A percentile compares a stretch with the other conserved stretches of the same genome.
These are phyloP conservation scores for Unio pictorum DNA, from an alignment of 2,888 invertebrate genomes.

Conservation along the genomic window DNA sequence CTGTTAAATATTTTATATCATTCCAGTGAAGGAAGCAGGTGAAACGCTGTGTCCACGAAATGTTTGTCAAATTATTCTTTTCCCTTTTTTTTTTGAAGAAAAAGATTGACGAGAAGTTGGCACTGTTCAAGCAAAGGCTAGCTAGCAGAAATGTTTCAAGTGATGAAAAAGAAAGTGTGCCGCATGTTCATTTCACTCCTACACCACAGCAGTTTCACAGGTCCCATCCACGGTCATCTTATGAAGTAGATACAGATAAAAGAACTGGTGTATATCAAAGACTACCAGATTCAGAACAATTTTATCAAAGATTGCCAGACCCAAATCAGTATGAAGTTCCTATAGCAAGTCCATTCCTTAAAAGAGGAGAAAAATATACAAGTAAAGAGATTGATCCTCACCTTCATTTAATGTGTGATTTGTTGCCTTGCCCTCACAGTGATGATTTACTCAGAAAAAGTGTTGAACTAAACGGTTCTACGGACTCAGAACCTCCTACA, in stretches of 20 bases:
- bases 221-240: no score
- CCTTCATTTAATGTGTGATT: conserved; percentile 53
- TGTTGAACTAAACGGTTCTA: no score
- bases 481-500: no score
- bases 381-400: conserved; percentile 45
- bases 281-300: no score
- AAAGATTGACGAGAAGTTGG: conserved; percentile 43
- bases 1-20: no score
- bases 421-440: conserved; percentile 50
- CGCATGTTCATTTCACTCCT: conserved; percentile 32
- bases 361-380: conserved; percentile 11
- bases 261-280: no score
- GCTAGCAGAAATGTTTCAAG: conserved; percentile 13
- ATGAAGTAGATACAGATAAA: no score
- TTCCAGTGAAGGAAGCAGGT: no score
- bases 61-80: neutral
- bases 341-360: conserved; percentile 46
- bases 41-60: no score
- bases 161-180: no score
- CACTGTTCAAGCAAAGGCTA: conserved; percentile 49
- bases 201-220: conserved; percentile 14
- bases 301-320: conserved; percentile 1
- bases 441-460: conserved; percentile 2
- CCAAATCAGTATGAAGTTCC: conserved; percentile 4
- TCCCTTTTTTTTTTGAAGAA: conserved; percentile 17